Percentiles rank a stretch among this genome's conserved stretches.
phyloP scores from a whole-genome alignment of 2,113 vertebrate genomes.

The Pholis gunnellus region DNA sequence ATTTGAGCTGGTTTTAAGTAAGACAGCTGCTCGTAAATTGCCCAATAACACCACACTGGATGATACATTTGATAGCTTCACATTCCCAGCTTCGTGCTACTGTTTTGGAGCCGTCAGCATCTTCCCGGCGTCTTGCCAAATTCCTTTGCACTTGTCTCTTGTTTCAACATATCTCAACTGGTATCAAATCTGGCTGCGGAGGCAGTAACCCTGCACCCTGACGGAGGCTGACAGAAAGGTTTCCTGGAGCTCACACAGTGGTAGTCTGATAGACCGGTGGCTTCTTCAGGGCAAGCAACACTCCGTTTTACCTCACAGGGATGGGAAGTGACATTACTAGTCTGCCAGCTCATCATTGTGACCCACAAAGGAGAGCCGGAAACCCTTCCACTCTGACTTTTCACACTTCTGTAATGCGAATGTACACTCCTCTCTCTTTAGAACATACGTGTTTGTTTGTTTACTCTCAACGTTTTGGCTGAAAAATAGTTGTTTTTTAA shows the following conservation, averaged over 20 bases:
- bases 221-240: constrained; percentile 30
- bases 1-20: too few species aligned
- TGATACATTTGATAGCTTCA: background rate
- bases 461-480: background rate
- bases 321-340: constrained; percentile 35
- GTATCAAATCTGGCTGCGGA: constrained; percentile 36
- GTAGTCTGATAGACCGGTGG: constrained; percentile 9
- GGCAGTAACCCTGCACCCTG: constrained; percentile 36
- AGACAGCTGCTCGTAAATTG: too few species aligned
- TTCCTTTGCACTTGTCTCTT: constrained; percentile 19
- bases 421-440: background rate
- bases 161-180: constrained; percentile 20
- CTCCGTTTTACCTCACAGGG: constrained; percentile 27
- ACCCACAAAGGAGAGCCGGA: constrained; percentile 19
- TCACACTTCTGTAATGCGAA: constrained; percentile 4
- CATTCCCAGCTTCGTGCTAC: background rate
- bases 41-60: background rate
- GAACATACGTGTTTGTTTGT: background rate
- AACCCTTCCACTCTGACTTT: constrained; percentile 27
- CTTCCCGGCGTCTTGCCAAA: constrained; percentile 3
- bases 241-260: constrained; percentile 8
- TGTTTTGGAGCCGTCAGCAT: background rate
- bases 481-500: background rate
- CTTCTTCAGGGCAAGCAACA: constrained; percentile 55
- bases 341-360: constrained; percentile 51